phyloP scores from a whole-genome alignment of 2,797 vertebrate species.

The Leucoraja ocellata region DNA sequence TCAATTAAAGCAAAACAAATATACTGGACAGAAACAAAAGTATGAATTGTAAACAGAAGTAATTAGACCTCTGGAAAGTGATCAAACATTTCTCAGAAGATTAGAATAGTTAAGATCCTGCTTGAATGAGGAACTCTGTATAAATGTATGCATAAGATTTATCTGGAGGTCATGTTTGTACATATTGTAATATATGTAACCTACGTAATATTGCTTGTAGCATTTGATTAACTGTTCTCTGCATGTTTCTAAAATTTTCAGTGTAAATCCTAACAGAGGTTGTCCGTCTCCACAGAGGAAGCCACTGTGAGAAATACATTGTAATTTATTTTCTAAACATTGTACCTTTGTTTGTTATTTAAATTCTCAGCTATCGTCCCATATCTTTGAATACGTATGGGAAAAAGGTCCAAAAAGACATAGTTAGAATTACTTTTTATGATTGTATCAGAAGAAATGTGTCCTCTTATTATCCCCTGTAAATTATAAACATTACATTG shows the following conservation, averaged over 20 bases:
- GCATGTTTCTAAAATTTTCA: too few relatives aligned
- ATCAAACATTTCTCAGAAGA: background rate
- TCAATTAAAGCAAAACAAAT: conserved; percentile 13
- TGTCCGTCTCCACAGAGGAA: too few relatives aligned
- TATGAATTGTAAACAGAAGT: background rate
- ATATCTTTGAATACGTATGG: too few relatives aligned
- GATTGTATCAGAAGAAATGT: background rate
- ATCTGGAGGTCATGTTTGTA: background rate
- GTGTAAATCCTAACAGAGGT: too few relatives aligned
- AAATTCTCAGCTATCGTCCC: too few relatives aligned
- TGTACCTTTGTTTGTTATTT: too few relatives aligned
- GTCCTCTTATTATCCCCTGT: background rate
- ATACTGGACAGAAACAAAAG: background rate
- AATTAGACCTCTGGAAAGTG: background rate
- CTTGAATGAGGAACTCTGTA: background rate
- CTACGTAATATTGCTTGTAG: too few relatives aligned
- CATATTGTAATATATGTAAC: too few relatives aligned
- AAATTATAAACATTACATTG: background rate
- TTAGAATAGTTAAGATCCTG: background rate
- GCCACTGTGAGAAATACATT: too few relatives aligned
- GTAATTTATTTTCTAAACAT: too few relatives aligned
- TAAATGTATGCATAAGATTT: background rate
- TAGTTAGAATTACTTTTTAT: background rate
- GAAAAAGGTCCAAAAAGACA: too few relatives aligned
- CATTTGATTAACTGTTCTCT: too few relatives aligned